Evolutionary conservation across 1,140 invertebrate genomes (phyloP), one percentile per base, ranked within the genome.

Genomic region (Drosophila pandora): DNA sequence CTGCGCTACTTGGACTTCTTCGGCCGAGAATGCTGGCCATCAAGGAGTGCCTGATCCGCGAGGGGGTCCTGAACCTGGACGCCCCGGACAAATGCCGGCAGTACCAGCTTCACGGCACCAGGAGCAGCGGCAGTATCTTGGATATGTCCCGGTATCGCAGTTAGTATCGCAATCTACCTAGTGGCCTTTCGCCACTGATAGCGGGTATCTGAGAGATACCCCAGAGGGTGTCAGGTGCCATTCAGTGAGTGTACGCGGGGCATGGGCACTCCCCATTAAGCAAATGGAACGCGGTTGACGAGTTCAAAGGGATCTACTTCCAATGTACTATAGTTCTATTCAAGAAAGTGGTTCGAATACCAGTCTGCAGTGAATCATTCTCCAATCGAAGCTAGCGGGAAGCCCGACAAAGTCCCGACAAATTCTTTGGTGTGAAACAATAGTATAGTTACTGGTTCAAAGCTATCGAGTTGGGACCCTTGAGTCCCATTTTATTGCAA

Each of bases 1-100:
- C 17, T 45, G 41, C 41, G 8, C 5, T 45, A 17, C 6, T 45
- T 45, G 13, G n/a, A 45, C 13, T 8, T 17, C 17, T 21, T 37
- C 34, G 21, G 32, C 32, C 25, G 10, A 57, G 21, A 58, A 61
- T 91, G 90, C 71, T 91, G 65, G 90, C 90, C 71, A 85, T 91
- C 61, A 91, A 91, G 77, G 90, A 91, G 85, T 91, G 90, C 43
- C 48, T 91, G 2, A 91, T 91, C 58, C 84, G 90, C 21, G 90
- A 91, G 74, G 90, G 90, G 65, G 90, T 91, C 21, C 80, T 91
- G 39, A 90, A 91, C 78, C 69, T 90, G 63, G 89, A 90, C 68
- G 77, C 61, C 13, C 74, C 63, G 25, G 60, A 54, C 32, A 67
- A 48, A 7, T 76, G 63, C 45, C 68, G 61, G 5, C 67, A 81